A percentile compares a stretch with the other conserved stretches of the same genome.
Evolutionary conservation across 37 sponge, comb jelly and placozoan genomes (phyloP).

Genomic region (Axinella damicornis): DNA sequence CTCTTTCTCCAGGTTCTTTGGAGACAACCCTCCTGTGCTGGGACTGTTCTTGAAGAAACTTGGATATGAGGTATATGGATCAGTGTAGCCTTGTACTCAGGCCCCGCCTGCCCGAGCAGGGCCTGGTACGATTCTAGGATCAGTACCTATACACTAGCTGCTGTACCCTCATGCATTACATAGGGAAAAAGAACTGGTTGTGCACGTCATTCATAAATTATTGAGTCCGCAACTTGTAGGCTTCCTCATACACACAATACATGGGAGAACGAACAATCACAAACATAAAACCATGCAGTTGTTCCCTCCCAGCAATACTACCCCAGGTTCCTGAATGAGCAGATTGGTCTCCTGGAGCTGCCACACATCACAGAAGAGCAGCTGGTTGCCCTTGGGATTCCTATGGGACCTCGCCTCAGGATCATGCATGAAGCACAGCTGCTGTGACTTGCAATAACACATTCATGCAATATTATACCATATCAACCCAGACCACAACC

Average conservation of each 20-base stretch:
- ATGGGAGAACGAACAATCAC: background rate
- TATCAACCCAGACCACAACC: too few species aligned
- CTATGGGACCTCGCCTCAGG: conserved; percentile 55
- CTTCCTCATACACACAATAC: background rate
- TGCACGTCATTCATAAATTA: too few species aligned
- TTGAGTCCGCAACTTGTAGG: too few species aligned
- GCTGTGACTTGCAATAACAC: too few species aligned
- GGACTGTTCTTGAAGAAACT: conserved; percentile 39
- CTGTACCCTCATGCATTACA: too few species aligned
- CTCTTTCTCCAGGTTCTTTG: conserved; percentile 50
- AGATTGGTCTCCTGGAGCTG: conserved; percentile 47
- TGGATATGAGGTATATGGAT: conserved; percentile 48
- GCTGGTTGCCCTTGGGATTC: conserved; percentile 50
- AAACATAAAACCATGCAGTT: background rate
- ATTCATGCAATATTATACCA: too few species aligned
- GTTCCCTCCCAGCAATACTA: conserved; percentile 32
- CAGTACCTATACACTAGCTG: too few species aligned
- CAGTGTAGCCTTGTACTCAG: too few species aligned
- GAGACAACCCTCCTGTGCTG: conserved; percentile 50
- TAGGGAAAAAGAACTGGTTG: too few species aligned
- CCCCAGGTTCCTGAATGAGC: conserved; percentile 34
- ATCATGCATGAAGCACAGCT: conserved; percentile 49
- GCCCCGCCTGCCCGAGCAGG: too few species aligned
- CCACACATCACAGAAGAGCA: conserved; percentile 59
- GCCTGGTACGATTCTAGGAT: too few species aligned